Percentiles rank a stretch among this genome's conserved stretches.
phyloP scores from a whole-genome alignment of 2,888 invertebrate genomes.

The Endomychus coccineus region DNA sequence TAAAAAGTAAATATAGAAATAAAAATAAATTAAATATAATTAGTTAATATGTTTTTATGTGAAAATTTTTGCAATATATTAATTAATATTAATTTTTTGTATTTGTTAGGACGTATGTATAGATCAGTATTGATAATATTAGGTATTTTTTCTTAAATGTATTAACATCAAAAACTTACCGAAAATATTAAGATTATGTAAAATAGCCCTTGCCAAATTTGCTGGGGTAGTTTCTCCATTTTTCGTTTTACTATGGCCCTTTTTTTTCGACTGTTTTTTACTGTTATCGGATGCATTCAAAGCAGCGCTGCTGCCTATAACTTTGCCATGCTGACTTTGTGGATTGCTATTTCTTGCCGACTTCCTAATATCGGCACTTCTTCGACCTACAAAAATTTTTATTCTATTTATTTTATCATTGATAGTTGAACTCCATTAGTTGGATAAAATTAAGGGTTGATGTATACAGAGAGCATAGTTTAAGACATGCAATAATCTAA shows the following conservation, averaged over 20 bases:
- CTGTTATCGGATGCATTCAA: constrained; percentile 29
- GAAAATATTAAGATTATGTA: constrained; percentile 77
- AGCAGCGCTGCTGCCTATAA: constrained; percentile 34
- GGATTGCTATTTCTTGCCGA: constrained; percentile 25
- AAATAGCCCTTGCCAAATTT: constrained; percentile 67
- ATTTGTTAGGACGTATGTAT: too few species aligned
- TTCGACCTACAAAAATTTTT: constrained; percentile 28
- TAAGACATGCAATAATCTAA: too few species aligned
- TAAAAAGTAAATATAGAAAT: too few species aligned
- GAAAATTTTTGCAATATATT: too few species aligned
- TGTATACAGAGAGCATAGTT: too few species aligned
- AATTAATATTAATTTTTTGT: too few species aligned
- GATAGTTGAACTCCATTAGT: too few species aligned
- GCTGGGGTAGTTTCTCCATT: constrained; percentile 48
- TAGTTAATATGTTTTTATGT: too few species aligned
- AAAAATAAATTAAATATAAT: too few species aligned
- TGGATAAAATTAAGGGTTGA: too few species aligned
- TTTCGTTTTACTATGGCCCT: constrained; percentile 39
- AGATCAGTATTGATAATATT: too few species aligned
- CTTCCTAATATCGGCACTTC: constrained; percentile 34
- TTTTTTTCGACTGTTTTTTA: constrained; percentile 35
- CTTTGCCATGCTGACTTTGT: constrained; percentile 21
- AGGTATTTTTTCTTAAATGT: neutral
- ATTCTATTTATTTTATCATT: neutral
- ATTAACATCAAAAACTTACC: constrained; percentile 41